Evolutionary conservation across 1,140 invertebrate species (phyloP).

Genomic region (Adoxophyes honmai): DNA sequence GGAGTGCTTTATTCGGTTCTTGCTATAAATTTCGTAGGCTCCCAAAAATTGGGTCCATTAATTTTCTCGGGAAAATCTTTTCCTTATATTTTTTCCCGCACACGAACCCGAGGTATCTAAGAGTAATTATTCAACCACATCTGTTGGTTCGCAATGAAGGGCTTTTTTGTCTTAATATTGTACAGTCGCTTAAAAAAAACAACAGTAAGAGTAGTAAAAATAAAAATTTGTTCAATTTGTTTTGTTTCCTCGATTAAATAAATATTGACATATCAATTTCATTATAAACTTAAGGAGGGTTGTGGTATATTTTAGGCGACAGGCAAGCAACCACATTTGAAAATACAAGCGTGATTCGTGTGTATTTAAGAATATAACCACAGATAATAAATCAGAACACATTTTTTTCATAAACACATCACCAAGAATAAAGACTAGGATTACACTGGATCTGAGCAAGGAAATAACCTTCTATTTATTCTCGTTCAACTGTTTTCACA

Average conservation of each 20-base stretch:
- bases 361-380: no score
- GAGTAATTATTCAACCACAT: slow-evolving; percentile 41
- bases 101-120: slow-evolving; percentile 16
- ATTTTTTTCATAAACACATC: no score
- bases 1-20: not conserved
- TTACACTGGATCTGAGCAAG: slow-evolving; percentile 39
- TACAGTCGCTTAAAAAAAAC: not conserved
- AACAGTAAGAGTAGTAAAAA: no score
- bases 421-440: slow-evolving; percentile 33
- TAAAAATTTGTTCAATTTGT: no score
- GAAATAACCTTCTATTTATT: slow-evolving; percentile 42
- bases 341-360: no score
- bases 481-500: slow-evolving; percentile 35
- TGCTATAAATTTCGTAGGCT: slow-evolving; percentile 8
- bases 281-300: no score
- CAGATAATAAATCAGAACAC: no score
- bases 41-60: slow-evolving; percentile 14
- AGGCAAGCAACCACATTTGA: no score
- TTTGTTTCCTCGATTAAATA: no score
- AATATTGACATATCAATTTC: no score
- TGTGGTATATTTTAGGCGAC: no score
- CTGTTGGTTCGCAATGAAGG: slow-evolving; percentile 44
- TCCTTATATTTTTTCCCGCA: slow-evolving; percentile 13
- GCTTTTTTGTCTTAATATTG: slow-evolving; percentile 27
- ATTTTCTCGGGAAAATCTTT: slow-evolving; percentile 10